Conservation (phyloP, 2,797 vertebrate species). For the Myioborus melanocephalus region DNA sequence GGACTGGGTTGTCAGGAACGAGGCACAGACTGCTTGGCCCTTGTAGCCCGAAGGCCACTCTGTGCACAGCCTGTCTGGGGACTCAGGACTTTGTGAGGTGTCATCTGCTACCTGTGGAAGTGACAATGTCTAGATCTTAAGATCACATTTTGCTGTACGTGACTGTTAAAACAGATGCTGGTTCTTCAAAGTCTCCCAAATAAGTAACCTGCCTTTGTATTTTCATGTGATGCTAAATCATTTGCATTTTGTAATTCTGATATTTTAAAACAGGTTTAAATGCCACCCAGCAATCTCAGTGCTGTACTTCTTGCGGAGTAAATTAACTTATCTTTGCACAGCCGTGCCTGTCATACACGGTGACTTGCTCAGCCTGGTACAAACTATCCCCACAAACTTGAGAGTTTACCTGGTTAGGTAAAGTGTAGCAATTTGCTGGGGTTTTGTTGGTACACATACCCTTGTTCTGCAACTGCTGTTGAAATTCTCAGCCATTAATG, state of each 20-base stretch:
- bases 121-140: neutral
- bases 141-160: neutral
- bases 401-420: neutral
- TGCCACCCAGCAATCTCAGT: neutral
- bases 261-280: neutral
- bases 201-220: neutral
- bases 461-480: slow-evolving; percentile 26
- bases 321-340: neutral
- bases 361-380: neutral
- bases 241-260: slow-evolving; percentile 8
- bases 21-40: neutral
- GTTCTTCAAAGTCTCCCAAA: neutral
- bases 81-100: neutral
- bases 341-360: neutral
- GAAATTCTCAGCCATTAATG: slow-evolving; percentile 50
- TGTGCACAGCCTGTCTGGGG: neutral
- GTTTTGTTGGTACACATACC: neutral
- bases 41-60: neutral
- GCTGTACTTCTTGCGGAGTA: neutral
- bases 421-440: neutral
- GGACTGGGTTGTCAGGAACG: neutral
- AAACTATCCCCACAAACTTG: neutral
- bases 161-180: neutral
- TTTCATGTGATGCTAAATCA: neutral
- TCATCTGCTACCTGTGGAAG: neutral